These are phyloP conservation scores for Chionodraco myersi DNA, from an alignment of 2,113 vertebrate species.

Conservation along the genomic window DNA sequence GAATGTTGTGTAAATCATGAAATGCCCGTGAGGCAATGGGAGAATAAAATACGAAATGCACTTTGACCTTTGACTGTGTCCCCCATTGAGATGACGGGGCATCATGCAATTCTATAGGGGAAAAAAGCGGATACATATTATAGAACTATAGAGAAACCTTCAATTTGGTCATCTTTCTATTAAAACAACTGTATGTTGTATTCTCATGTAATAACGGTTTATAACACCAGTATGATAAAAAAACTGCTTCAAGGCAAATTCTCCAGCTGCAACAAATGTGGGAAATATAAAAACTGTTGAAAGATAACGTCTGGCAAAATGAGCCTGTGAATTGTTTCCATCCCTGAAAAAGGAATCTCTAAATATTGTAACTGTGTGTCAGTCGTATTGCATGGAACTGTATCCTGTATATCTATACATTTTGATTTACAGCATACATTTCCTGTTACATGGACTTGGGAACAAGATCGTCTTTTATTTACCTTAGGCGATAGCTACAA, in stretches of 20 bases:
- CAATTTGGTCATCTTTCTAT: background rate
- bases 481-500: slow-evolving; percentile 10
- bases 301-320: background rate
- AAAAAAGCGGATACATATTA: background rate
- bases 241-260: slow-evolving; percentile 1
- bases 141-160: background rate
- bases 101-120: background rate
- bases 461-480: slow-evolving; percentile 14
- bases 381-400: background rate
- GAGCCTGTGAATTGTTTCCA: slow-evolving; percentile 1
- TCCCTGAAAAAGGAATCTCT: background rate
- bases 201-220: background rate
- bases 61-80: background rate
- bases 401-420: background rate
- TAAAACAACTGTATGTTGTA: background rate
- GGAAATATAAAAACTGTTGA: background rate
- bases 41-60: background rate
- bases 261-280: background rate
- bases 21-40: slow-evolving; percentile 1
- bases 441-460: background rate
- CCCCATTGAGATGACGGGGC: background rate
- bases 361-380: background rate
- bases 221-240: background rate
- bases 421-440: slow-evolving; percentile 12
- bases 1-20: background rate